phyloP scores from a whole-genome alignment of 2,797 vertebrate species.

The Oreonectes daqikongensis region DNA sequence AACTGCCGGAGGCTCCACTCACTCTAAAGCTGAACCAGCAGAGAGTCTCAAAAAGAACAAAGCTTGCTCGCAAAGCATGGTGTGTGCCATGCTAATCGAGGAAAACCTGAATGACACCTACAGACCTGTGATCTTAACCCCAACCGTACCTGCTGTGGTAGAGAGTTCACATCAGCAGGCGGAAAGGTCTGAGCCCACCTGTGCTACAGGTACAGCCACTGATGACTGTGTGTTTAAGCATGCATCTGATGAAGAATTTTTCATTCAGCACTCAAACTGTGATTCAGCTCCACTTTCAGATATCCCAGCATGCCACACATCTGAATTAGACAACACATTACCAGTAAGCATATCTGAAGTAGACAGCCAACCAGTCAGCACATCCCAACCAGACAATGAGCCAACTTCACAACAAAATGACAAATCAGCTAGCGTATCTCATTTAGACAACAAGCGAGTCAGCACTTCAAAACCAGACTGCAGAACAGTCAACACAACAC shows the following conservation, averaged over 20 bases:
- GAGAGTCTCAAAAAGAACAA: slow-evolving; percentile 49
- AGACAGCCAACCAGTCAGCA: neutral
- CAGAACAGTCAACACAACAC: neutral
- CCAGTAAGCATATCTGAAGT: slow-evolving; percentile 3
- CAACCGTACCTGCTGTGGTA: slow-evolving; percentile 16
- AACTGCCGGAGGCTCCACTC: slow-evolving; percentile 45
- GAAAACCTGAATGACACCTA: slow-evolving; percentile 58
- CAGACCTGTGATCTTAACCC: slow-evolving; percentile 41
- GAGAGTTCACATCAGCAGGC: slow-evolving; percentile 22
- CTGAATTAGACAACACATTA: neutral
- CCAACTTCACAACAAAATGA: neutral
- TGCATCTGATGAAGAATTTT: slow-evolving; percentile 46
- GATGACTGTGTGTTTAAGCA: slow-evolving; percentile 36
- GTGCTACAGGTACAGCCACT: slow-evolving; percentile 52
- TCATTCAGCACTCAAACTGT: slow-evolving; percentile 37
- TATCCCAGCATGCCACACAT: slow-evolving; percentile 3
- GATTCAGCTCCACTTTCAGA: slow-evolving; percentile 42
- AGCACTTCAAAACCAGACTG: slow-evolving; percentile 8
- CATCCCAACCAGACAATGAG: neutral
- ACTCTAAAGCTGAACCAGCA: slow-evolving; percentile 19
- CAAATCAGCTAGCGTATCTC: neutral
- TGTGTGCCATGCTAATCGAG: slow-evolving; percentile 63
- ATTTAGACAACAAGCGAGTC: neutral
- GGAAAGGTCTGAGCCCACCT: slow-evolving; percentile 5
- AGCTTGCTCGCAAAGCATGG: slow-evolving; percentile 60